Evolutionary conservation across 1,140 invertebrate genomes (phyloP).

Genomic region (Geopemphigus sp.): DNA sequence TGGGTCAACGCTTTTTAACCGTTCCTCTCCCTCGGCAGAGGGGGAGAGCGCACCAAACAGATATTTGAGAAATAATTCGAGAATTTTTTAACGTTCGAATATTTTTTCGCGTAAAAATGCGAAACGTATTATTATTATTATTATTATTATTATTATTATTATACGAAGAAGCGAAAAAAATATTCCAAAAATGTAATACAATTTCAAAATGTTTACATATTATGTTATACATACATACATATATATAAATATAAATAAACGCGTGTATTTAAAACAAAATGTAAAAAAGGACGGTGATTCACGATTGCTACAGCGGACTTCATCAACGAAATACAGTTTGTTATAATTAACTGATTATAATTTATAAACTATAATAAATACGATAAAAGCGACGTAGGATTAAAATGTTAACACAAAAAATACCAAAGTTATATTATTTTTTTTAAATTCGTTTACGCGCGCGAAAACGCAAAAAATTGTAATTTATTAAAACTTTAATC

Average conservation of each 20-base stretch:
- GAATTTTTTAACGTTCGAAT: background rate
- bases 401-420: too few relatives aligned
- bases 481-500: too few relatives aligned
- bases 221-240: background rate
- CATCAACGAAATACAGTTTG: too few relatives aligned
- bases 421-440: too few relatives aligned
- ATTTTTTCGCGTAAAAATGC: background rate
- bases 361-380: too few relatives aligned
- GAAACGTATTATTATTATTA: too few relatives aligned
- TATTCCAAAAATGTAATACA: background rate
- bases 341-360: too few relatives aligned
- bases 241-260: background rate
- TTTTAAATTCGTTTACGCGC: too few relatives aligned
- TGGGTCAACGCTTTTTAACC: slow-evolving; percentile 18
- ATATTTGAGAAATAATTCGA: background rate
- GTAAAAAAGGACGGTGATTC: background rate
- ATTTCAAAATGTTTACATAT: background rate
- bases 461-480: too few relatives aligned
- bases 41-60: background rate
- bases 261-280: background rate
- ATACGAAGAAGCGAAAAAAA: background rate
- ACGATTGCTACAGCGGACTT: too few relatives aligned
- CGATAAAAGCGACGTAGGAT: too few relatives aligned
- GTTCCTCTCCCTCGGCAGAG: background rate
- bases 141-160: too few relatives aligned